Conservation (phyloP, 2,888 invertebrate species). For the Phlogophora meticulosa region DNA sequence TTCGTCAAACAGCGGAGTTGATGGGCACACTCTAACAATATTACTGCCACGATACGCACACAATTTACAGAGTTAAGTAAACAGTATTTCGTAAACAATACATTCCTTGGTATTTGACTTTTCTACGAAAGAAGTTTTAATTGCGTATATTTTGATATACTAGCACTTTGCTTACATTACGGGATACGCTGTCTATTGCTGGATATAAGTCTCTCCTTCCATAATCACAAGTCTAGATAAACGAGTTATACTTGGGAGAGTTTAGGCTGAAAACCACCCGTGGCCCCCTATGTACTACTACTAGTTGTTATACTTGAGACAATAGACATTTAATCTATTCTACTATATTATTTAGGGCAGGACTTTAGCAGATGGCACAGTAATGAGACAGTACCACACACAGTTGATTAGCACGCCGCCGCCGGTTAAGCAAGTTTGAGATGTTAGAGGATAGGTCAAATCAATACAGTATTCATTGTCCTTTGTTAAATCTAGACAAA, state of each 20-base stretch:
- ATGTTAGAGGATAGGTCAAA: background rate
- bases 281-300: too few relatives aligned
- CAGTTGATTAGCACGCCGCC: too few relatives aligned
- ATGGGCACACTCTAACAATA: constrained; percentile 15
- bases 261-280: too few relatives aligned
- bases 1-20: constrained; percentile 23
- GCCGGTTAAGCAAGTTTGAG: background rate
- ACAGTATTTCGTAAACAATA: constrained; percentile 21
- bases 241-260: too few relatives aligned
- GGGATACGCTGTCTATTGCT: background rate
- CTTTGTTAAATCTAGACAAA: too few relatives aligned
- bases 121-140: constrained; percentile 2
- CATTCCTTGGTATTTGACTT: constrained; percentile 8
- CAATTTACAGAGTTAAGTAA: background rate
- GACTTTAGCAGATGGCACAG: background rate
- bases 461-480: background rate
- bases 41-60: constrained; percentile 9
- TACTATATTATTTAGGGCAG: too few relatives aligned
- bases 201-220: too few relatives aligned
- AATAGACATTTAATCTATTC: too few relatives aligned
- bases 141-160: background rate
- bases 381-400: background rate
- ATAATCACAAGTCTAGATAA: background rate
- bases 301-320: too few relatives aligned
- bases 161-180: too few relatives aligned